Base-by-base conservation (phyloP, 1,140 invertebrate genomes). In the Papilio dardanus region DNA sequence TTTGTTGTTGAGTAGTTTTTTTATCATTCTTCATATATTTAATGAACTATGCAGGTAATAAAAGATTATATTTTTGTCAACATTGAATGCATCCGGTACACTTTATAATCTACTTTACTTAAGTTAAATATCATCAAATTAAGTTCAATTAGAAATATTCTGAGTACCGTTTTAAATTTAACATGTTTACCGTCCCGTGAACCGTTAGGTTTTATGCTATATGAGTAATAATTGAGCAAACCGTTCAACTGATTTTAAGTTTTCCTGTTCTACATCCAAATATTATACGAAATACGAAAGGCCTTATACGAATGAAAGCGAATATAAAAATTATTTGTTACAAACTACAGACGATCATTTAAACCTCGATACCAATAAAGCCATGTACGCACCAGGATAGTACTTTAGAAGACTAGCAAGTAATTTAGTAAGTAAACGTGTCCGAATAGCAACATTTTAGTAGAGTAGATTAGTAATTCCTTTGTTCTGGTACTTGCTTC, bases 181-280 rank as follows among this genome's bases (percentile, higher is more conserved):
- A 46, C 42, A 6, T 46, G 42, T 46, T 46, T 46, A 46, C 42
- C 42, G 42, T 46, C 42, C 19, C n/a, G 42, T n/a, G 42, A n/a
- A 46, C 42, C 42, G 42, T 46, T 46, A n/a, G 42, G 6, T 46
- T 46, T 46, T 46, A 46, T 46, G 14, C 42, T 46, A 46, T 46
- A 46, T 46, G n/a, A 19, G 42, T 42, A 19, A 37, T 37, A 12
- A 19, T 46, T 46, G n/a, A 46, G n/a, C n/a, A 46, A n/a, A 46
- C 42, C 4, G 35, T 37, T 37, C 35, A 37, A 6, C 16, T 7
- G 16, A 46, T 46, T 5, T n/a, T 46, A 19, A 46, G 42, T 46
- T 46, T 46, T 46, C 42, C 42, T 46, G 42, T 46, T 46, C 4
- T 19, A 3, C 42, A 46, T 46, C 42, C 42, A 46, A 6, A 37